A percentile compares a stretch with the other conserved stretches of the same genome.
Evolutionary conservation across 2,888 invertebrate species (phyloP).

Genomic region (Apocheima hispidaria): DNA sequence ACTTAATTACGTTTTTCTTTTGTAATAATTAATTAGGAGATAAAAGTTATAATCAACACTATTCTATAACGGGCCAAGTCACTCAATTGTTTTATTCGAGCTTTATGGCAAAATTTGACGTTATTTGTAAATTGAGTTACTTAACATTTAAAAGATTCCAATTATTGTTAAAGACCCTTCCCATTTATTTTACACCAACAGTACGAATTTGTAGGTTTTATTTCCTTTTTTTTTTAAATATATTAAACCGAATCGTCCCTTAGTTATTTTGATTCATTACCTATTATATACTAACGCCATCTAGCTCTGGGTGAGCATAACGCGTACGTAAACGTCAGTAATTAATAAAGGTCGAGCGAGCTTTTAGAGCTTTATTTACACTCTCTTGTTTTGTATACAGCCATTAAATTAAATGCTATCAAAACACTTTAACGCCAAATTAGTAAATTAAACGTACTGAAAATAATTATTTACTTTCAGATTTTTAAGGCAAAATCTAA

Average conservation of each 20-base stretch:
- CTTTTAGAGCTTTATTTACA: background rate
- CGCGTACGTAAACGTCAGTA: background rate
- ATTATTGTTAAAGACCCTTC: background rate
- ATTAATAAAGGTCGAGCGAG: background rate
- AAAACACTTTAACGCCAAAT: too few species aligned
- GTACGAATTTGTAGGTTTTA: background rate
- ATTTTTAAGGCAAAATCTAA: background rate
- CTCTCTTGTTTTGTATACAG: conserved; percentile 7
- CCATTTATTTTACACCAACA: background rate
- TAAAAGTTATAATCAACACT: conserved; percentile 8
- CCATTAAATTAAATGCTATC: too few species aligned
- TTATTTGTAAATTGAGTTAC: too few species aligned
- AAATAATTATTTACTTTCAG: too few species aligned
- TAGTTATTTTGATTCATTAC: background rate
- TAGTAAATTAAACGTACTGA: too few species aligned
- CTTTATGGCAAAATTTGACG: background rate
- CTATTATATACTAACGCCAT: too few species aligned
- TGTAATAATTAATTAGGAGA: conserved; percentile 36
- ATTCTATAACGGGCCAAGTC: conserved; percentile 4
- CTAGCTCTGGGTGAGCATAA: too few species aligned
- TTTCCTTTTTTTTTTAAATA: background rate
- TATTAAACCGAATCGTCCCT: background rate
- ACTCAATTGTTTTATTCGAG: background rate
- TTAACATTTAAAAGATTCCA: too few species aligned
- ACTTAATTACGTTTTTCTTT: conserved; percentile 46